Evolutionary conservation across 2,888 invertebrate species (phyloP).

Genomic region (Chrysodeixis includens): DNA sequence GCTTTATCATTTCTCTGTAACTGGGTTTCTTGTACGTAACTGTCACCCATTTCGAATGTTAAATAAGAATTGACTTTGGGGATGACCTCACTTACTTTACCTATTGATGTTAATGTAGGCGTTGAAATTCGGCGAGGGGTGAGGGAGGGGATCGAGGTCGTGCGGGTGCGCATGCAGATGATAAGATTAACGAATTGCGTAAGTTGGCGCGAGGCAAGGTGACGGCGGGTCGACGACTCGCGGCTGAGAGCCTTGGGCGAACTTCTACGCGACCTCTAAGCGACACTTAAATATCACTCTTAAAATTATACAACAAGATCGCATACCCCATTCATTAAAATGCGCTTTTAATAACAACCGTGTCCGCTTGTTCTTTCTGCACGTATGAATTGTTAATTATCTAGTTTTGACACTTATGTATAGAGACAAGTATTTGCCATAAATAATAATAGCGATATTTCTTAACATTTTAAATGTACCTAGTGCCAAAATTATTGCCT

Average conservation of each 20-base stretch:
- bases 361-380: constrained; percentile 14
- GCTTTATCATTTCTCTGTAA: background rate
- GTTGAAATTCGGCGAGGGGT: constrained; percentile 81
- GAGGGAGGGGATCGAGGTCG: constrained; percentile 79
- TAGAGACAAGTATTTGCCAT: constrained; percentile 8
- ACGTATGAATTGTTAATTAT: constrained; percentile 23
- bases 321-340: constrained; percentile 46
- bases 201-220: constrained; percentile 86
- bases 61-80: constrained; percentile 63
- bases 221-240: constrained; percentile 87
- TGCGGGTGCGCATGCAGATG: constrained; percentile 84
- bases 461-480: background rate
- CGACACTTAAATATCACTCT: constrained; percentile 72
- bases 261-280: constrained; percentile 84
- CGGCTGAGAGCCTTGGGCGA: constrained; percentile 82
- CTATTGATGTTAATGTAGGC: constrained; percentile 64
- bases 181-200: constrained; percentile 88
- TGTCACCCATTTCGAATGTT: constrained; percentile 61
- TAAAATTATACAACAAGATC: constrained; percentile 55
- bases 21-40: constrained; percentile 41
- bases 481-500: background rate
- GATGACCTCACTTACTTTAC: constrained; percentile 65
- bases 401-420: constrained; percentile 12
- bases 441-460: background rate
- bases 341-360: constrained; percentile 18